Base-by-base conservation (phyloP, 2,888 invertebrate species). In the Thecocarcelia acutangulata region DNA sequence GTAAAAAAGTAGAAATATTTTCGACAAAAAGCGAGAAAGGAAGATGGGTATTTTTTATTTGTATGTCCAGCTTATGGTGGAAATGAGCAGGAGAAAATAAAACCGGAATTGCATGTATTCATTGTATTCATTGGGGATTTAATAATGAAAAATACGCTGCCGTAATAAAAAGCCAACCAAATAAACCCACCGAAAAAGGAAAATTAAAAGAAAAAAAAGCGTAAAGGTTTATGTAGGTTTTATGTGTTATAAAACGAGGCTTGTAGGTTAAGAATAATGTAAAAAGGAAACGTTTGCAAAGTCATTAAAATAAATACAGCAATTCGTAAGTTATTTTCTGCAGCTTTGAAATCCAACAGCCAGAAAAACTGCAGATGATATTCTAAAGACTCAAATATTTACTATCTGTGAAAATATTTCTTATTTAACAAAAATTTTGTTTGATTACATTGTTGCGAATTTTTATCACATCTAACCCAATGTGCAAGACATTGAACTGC, bases 31-130 rank as follows among this genome's bases (percentile, higher is more conserved):
- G 24, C 12, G 19, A 9, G 21, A 40, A 5, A 72, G 40, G 40
- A n/a, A 4, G 12, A 19, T 3, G 3, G 12, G 2, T 19, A 19
- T 54, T 37, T 2, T 12, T 3, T 9, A n/a, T 15, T 11, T 19
- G 40, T 52, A 24, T 52, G 17, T n/a, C 13, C 21, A 2, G 28
- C 5, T 37, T 37, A 21, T 37, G 42, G 5, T 58, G 19, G 3
- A 61, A 63, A 76, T 54, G n/a, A 37, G 28, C 5, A n/a, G 2
- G 15, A 11, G 17, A 56, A 33, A 24, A 42, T 33, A 21, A 58
- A 50, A 42, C 40, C 40, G 58, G 11, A 78, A 79, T 19, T 66
- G 66, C 59, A 73, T 68, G 66, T 68, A 40, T 79, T 70, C 69
- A 24, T 54, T 28, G 50, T 52, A 66, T 59, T 44, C 58, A 52